Evolutionary conservation across 2,113 vertebrate genomes (phyloP).

Genomic region (Phrynosoma blainvillii): DNA sequence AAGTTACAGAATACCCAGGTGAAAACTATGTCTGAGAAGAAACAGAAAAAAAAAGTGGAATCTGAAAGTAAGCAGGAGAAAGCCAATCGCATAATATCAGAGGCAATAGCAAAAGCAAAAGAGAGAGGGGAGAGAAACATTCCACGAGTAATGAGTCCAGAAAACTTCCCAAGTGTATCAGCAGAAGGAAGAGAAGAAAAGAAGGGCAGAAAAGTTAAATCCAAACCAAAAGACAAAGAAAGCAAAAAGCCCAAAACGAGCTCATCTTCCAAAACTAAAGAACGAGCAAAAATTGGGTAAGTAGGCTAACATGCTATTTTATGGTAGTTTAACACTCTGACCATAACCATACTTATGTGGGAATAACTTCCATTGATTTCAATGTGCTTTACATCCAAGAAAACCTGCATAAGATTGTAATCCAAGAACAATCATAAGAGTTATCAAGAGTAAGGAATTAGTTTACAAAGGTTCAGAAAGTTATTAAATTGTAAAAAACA

Average conservation of each 20-base stretch:
- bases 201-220: slow-evolving; percentile 85
- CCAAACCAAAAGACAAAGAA: slow-evolving; percentile 88
- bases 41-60: slow-evolving; percentile 86
- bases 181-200: slow-evolving; percentile 84
- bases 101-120: slow-evolving; percentile 94
- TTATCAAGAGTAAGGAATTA: neutral
- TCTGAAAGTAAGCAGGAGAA: slow-evolving; percentile 97
- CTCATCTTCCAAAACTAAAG: slow-evolving; percentile 88
- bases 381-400: neutral
- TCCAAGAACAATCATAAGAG: neutral
- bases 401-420: neutral
- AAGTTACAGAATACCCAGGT: slow-evolving; percentile 92
- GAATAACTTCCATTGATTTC: neutral
- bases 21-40: slow-evolving; percentile 87
- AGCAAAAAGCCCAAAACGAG: slow-evolving; percentile 87
- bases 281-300: slow-evolving; percentile 97
- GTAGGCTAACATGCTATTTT: slow-evolving; percentile 54
- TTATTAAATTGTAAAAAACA: neutral
- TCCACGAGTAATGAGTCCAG: slow-evolving; percentile 96
- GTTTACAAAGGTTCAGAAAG: neutral
- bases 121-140: slow-evolving; percentile 97
- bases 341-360: neutral
- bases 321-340: neutral
- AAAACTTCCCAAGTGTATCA: slow-evolving; percentile 94
- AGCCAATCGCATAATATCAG: slow-evolving; percentile 98